Evolutionary conservation across 2,797 vertebrate genomes (phyloP).

Genomic region (Masticophis lateralis): DNA sequence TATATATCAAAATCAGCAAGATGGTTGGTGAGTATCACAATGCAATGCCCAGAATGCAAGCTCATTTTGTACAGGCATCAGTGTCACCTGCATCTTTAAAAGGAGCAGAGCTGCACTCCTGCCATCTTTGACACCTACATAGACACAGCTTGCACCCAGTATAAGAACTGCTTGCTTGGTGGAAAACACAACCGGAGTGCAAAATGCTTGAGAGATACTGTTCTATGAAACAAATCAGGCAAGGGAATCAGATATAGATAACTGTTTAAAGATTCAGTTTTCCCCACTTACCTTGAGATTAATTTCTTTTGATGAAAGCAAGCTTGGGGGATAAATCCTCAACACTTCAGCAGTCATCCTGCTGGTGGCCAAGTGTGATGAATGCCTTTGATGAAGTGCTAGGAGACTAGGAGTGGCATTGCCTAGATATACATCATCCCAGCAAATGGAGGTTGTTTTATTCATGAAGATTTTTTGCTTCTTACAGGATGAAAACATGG

Average conservation of each 20-base stretch:
- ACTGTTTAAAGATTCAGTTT: neutral
- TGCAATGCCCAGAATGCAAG: neutral
- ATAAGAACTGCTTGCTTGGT: neutral
- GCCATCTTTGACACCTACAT: neutral
- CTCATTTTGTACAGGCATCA: neutral
- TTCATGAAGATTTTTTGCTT: neutral
- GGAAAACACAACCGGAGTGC: neutral
- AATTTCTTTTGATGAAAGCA: neutral
- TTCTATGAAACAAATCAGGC: neutral
- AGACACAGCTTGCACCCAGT: neutral
- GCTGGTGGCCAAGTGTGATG: neutral
- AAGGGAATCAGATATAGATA: neutral
- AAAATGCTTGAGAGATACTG: neutral
- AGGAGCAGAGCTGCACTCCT: neutral
- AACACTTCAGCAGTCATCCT: neutral
- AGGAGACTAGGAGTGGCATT: neutral
- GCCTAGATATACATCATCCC: neutral
- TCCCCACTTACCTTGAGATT: neutral
- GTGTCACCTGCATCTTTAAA: neutral
- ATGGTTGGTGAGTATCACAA: neutral
- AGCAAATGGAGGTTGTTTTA: neutral
- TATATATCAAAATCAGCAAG: neutral
- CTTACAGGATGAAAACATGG: constrained; percentile 84
- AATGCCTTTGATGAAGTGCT: neutral
- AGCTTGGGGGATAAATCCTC: neutral